Conservation (phyloP, 2,888 invertebrate species). For the Alloscopus bannaensis region DNA sequence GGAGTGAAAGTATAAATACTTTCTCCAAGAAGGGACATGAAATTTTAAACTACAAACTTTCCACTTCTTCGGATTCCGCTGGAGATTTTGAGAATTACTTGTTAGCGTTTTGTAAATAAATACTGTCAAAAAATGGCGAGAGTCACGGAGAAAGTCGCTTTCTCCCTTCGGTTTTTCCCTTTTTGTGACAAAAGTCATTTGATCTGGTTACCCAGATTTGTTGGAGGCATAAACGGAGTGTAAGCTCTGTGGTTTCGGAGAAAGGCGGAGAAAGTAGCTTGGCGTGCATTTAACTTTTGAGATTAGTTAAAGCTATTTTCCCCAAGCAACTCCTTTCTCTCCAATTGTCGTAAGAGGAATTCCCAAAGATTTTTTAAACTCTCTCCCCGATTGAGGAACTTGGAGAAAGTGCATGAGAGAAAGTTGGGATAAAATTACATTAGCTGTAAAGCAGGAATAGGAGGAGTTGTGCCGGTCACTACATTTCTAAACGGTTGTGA, state of each 20-base stretch:
- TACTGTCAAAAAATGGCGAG: conserved; percentile 55
- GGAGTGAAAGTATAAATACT: not conserved
- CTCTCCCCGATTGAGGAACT: not conserved
- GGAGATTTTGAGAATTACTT: conserved; percentile 58
- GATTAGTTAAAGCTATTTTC: no score
- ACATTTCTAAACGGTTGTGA: conserved; percentile 35
- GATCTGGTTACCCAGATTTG: conserved; percentile 60
- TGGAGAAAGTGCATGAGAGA: not conserved
- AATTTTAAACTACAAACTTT: conserved; percentile 25
- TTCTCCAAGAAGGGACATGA: conserved; percentile 4
- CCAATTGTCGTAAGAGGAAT: no score
- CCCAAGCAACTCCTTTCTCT: no score
- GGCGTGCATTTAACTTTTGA: conserved; percentile 45
- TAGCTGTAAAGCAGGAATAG: conserved; percentile 35
- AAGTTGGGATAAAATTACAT: conserved; percentile 27
- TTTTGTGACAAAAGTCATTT: conserved; percentile 50
- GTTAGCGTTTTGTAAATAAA: conserved; percentile 56
- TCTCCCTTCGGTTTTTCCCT: conserved; percentile 13
- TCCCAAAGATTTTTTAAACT: no score
- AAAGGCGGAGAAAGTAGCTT: not conserved
- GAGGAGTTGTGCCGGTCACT: conserved; percentile 3
- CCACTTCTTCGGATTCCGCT: conserved; percentile 34
- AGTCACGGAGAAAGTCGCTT: conserved; percentile 11
- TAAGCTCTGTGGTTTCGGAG: conserved; percentile 45
- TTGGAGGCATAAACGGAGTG: no score